Evolutionary conservation across 2,888 invertebrate species (phyloP).

Genomic region (Pantelozetes paolii): DNA sequence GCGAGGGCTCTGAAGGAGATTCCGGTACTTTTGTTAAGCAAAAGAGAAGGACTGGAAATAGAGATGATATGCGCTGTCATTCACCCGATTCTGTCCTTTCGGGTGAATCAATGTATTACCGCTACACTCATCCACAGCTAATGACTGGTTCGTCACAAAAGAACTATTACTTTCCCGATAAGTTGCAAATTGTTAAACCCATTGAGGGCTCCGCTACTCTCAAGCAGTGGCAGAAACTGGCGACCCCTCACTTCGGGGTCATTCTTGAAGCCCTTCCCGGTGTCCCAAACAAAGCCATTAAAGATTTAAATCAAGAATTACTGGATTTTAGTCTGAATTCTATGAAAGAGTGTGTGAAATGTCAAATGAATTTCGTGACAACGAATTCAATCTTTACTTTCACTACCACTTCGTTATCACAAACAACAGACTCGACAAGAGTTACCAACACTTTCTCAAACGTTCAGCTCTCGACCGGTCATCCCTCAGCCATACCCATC

Average conservation of each 20-base stretch:
- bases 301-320: conserved; percentile 32
- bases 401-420: conserved; percentile 45
- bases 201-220: conserved; percentile 88
- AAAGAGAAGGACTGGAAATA: neutral
- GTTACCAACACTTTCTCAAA: conserved; percentile 40
- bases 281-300: conserved; percentile 45
- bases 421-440: conserved; percentile 40
- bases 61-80: conserved; percentile 25
- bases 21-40: neutral
- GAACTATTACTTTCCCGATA: conserved; percentile 64
- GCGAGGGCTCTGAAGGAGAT: conserved; percentile 39
- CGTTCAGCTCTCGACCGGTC: conserved; percentile 42
- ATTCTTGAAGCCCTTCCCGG: conserved; percentile 62
- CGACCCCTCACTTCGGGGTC: conserved; percentile 79
- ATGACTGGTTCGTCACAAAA: conserved; percentile 41
- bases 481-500: neutral
- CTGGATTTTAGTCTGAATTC: conserved; percentile 22
- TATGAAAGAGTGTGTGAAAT: neutral
- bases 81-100: conserved; percentile 41
- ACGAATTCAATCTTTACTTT: conserved; percentile 47
- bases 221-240: conserved; percentile 89
- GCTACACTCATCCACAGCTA: conserved; percentile 40
- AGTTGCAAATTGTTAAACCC: conserved; percentile 78
- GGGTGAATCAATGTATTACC: conserved; percentile 36
- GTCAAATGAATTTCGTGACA: conserved; percentile 45